These are phyloP conservation scores for Lepidocyrtinus sp. DNA, from an alignment of 2,888 invertebrate genomes.

Conservation along the genomic window DNA sequence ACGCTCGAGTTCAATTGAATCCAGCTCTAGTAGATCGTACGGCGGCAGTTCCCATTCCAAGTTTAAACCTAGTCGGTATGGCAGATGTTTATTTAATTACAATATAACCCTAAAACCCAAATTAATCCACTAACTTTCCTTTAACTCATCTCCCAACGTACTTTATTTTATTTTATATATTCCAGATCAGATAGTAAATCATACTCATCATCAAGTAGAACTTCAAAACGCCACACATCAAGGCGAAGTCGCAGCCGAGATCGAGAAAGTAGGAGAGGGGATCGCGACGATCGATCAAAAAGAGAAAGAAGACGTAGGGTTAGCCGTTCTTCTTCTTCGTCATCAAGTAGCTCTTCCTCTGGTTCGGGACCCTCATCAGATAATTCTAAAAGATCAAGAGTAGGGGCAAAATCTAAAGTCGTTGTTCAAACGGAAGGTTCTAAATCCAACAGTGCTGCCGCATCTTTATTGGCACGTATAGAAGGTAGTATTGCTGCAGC, in stretches of 20 bases:
- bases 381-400: slow-evolving; percentile 16
- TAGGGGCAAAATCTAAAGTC: not conserved
- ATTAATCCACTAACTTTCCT: too few species aligned
- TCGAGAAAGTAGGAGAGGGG: slow-evolving; percentile 31
- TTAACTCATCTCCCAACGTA: too few species aligned
- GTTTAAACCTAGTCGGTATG: not conserved
- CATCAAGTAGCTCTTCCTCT: slow-evolving; percentile 46
- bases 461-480: slow-evolving; percentile 62
- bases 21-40: slow-evolving; percentile 26
- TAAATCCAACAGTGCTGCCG: slow-evolving; percentile 29
- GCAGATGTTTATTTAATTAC: not conserved
- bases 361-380: slow-evolving; percentile 24
- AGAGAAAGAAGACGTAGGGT: slow-evolving; percentile 34
- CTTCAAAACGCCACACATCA: not conserved
- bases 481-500: slow-evolving; percentile 63
- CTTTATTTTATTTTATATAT: too few species aligned
- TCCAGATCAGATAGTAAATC: not conserved
- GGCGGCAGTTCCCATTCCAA: slow-evolving; percentile 32
- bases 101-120: too few species aligned
- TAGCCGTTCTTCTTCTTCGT: slow-evolving; percentile 46
- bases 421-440: not conserved
- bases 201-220: not conserved
- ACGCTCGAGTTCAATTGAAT: slow-evolving; percentile 25
- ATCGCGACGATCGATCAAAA: slow-evolving; percentile 25
- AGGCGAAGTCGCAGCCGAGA: slow-evolving; percentile 54